phyloP scores from a whole-genome alignment of 2,113 vertebrate species.

The Paradisaea rubra region DNA sequence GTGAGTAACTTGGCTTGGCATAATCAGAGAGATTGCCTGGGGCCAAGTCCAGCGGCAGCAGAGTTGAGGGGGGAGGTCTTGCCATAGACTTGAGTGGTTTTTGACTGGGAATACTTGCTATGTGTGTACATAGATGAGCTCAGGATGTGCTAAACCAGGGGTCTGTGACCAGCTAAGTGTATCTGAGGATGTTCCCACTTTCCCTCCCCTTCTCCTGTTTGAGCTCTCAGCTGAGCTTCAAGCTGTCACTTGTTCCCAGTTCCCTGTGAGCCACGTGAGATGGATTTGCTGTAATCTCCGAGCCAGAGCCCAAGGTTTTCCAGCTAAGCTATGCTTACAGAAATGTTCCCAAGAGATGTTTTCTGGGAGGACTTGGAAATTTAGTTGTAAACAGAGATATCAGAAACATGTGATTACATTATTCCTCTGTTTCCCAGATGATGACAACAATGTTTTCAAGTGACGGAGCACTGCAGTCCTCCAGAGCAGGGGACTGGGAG shows the following conservation, averaged over 20 bases:
- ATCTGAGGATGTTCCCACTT: neutral
- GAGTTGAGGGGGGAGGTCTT: neutral
- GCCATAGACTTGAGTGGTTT: neutral
- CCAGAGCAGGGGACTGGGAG: neutral
- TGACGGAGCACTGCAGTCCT: neutral
- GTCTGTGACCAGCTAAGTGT: neutral
- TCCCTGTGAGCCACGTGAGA: neutral
- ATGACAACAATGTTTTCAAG: neutral
- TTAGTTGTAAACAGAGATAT: neutral
- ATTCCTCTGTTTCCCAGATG: neutral
- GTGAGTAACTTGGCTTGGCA: neutral
- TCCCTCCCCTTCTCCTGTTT: neutral
- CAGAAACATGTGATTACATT: neutral
- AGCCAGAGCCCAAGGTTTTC: neutral
- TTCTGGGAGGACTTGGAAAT: neutral
- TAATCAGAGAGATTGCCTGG: neutral
- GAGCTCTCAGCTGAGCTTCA: neutral
- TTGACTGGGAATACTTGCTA: neutral
- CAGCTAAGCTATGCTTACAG: neutral
- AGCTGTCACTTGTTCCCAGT: neutral
- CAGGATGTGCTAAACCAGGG: neutral
- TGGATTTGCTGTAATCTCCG: neutral
- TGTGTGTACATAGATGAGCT: neutral
- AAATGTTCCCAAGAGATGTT: neutral
- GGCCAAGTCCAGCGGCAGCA: neutral